A percentile compares a stretch with the other conserved stretches of the same genome.
Evolutionary conservation across 2,888 invertebrate genomes (phyloP).

Genomic region (Chloroclystis v-ata): DNA sequence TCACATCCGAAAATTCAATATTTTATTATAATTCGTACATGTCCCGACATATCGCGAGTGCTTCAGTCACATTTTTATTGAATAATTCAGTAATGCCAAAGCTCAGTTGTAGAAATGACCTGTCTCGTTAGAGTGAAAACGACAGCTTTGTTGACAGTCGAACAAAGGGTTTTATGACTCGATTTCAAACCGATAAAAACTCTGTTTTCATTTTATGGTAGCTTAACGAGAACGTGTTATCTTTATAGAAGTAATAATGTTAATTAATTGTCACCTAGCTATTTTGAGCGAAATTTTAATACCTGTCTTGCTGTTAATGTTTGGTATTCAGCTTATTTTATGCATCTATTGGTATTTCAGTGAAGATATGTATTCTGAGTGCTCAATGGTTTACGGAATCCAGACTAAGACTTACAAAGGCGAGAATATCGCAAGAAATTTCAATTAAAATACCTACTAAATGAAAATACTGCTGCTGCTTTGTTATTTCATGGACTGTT

Average conservation of each 20-base stretch:
- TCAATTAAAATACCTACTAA: conserved; percentile 10
- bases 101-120: conserved; percentile 48
- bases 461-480: too few relatives aligned
- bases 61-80: conserved; percentile 65
- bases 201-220: conserved; percentile 10
- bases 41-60: conserved; percentile 60
- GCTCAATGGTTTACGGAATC: conserved; percentile 18
- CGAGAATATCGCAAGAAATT: conserved; percentile 16
- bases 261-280: neutral
- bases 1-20: conserved; percentile 42
- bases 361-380: too few relatives aligned
- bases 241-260: conserved; percentile 8
- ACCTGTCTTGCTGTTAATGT: neutral
- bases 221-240: conserved; percentile 10
- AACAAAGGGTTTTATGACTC: conserved; percentile 25
- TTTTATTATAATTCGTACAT: conserved; percentile 61
- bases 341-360: too few relatives aligned
- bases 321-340: neutral
- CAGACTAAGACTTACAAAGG: conserved; percentile 15
- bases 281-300: neutral
- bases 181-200: conserved; percentile 13
- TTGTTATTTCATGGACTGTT: too few relatives aligned
- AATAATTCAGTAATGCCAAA: conserved; percentile 59
- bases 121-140: conserved; percentile 49
- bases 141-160: conserved; percentile 37